Conservation (phyloP, 2,888 invertebrate species). For the Escarpia spicata region DNA sequence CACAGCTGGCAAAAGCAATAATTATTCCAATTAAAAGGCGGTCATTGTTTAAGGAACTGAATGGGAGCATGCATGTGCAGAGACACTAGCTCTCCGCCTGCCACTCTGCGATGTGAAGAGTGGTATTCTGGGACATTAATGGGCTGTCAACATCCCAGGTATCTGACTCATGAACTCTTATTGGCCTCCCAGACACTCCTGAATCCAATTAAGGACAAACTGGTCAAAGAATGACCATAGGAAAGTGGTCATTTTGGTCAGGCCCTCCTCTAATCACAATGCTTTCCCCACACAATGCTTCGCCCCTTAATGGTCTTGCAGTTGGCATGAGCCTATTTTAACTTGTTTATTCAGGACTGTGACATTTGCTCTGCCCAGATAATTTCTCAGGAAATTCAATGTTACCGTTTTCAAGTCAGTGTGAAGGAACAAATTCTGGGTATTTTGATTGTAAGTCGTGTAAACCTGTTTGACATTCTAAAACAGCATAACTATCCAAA, state of each 20-base stretch:
- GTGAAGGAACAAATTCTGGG: background rate
- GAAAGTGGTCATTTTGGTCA: background rate
- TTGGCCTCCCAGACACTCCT: conserved; percentile 16
- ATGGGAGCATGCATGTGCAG: background rate
- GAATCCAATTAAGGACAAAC: conserved; percentile 7
- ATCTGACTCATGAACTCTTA: conserved; percentile 9
- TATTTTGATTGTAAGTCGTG: background rate
- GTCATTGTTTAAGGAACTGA: background rate
- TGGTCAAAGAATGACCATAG: background rate
- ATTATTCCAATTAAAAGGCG: background rate
- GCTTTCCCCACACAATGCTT: background rate
- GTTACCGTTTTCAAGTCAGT: background rate
- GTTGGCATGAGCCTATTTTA: background rate
- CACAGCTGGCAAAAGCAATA: background rate
- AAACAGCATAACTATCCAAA: no score
- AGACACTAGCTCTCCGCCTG: background rate
- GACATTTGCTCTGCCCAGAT: background rate
- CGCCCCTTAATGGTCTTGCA: background rate
- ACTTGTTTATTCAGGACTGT: background rate
- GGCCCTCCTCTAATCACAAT: background rate
- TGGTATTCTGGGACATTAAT: conserved; percentile 13
- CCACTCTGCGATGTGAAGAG: background rate
- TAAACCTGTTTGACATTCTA: no score
- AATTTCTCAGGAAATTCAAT: background rate
- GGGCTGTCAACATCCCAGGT: background rate